Evolutionary conservation across 2,888 invertebrate genomes (phyloP).

Genomic region (Scaptomyza flava): DNA sequence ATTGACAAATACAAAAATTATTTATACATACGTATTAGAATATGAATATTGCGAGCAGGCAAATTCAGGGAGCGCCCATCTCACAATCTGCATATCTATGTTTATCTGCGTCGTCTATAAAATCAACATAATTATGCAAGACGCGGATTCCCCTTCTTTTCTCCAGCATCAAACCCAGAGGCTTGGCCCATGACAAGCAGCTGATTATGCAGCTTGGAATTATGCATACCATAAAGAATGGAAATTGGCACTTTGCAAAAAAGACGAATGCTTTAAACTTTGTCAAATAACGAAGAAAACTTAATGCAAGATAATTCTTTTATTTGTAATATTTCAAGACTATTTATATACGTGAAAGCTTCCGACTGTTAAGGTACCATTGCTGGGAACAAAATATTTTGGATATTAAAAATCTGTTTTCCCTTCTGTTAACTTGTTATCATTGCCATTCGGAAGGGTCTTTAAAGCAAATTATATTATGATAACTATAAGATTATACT

Average conservation of each 20-base stretch:
- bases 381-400: too few relatives aligned
- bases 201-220: constrained; percentile 27
- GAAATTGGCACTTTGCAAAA: constrained; percentile 6
- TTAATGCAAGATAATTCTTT: too few relatives aligned
- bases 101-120: constrained; percentile 44
- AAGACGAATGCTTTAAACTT: background rate
- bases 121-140: constrained; percentile 62
- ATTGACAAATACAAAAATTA: constrained; percentile 75
- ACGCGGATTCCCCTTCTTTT: constrained; percentile 1
- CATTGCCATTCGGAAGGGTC: too few relatives aligned
- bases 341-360: too few relatives aligned
- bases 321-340: too few relatives aligned
- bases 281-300: background rate
- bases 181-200: constrained; percentile 23
- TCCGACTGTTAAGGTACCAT: too few relatives aligned
- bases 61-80: constrained; percentile 34
- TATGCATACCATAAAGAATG: constrained; percentile 48
- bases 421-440: too few relatives aligned
- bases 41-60: constrained; percentile 48
- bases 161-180: background rate
- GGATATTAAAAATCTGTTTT: too few relatives aligned
- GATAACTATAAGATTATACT: too few relatives aligned
- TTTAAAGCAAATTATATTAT: too few relatives aligned
- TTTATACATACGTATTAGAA: constrained; percentile 58
- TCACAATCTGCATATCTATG: constrained; percentile 2